phyloP scores from a whole-genome alignment of 2,888 invertebrate species.

The Linnaemya tessellans region DNA sequence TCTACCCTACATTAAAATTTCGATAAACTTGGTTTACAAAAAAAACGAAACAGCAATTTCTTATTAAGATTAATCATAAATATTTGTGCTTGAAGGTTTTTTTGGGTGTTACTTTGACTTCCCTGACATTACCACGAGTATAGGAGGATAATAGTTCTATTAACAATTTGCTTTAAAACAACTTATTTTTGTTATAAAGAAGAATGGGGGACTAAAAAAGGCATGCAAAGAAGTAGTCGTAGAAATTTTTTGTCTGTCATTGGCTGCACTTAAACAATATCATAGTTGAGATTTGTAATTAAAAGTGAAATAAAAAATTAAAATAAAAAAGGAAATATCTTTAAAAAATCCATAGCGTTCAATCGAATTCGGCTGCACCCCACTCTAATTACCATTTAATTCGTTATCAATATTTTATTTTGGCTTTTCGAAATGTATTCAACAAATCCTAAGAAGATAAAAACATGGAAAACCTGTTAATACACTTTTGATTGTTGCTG shows the following conservation, averaged over 20 bases:
- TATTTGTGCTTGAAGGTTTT: not conserved
- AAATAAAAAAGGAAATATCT: not conserved
- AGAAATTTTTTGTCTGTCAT: too few relatives aligned
- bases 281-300: too few relatives aligned
- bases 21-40: not conserved
- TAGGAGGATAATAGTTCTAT: too few relatives aligned
- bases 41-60: not conserved
- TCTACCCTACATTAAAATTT: conserved; percentile 14
- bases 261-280: too few relatives aligned
- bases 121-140: not conserved
- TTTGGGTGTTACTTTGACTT: not conserved
- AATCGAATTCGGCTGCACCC: not conserved
- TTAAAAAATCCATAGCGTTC: not conserved
- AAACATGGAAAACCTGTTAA: not conserved
- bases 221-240: too few relatives aligned
- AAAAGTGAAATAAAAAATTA: not conserved
- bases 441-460: not conserved
- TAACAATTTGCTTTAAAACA: too few relatives aligned
- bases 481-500: conserved; percentile 37
- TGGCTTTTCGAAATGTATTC: not conserved
- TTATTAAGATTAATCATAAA: not conserved
- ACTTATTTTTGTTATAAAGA: too few relatives aligned
- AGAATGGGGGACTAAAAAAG: too few relatives aligned
- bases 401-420: not conserved
- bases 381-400: conserved; percentile 4